Evolutionary conservation across 2,797 vertebrate genomes (phyloP).

Genomic region (Luscinia megarhynchos): DNA sequence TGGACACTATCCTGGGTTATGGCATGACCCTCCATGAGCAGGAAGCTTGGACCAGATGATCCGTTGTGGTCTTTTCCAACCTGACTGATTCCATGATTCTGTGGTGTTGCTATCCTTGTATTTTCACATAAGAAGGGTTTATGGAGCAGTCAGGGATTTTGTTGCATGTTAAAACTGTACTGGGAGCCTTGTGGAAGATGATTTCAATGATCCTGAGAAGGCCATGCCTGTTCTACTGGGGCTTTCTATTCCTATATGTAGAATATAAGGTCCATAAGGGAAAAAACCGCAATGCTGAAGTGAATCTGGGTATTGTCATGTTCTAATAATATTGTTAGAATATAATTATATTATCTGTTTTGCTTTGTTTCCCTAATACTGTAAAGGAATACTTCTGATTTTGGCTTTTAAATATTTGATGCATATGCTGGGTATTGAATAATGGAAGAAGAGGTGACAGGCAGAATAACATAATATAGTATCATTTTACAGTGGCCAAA

Average conservation of each 20-base stretch:
- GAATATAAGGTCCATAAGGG: background rate
- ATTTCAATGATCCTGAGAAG: background rate
- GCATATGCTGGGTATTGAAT: background rate
- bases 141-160: background rate
- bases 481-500: background rate
- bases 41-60: background rate
- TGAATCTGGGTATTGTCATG: background rate
- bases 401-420: background rate
- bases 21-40: background rate
- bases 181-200: background rate
- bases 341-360: background rate
- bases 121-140: background rate
- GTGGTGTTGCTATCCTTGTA: background rate
- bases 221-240: background rate
- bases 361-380: background rate
- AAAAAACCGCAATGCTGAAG: fast-evolving
- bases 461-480: background rate
- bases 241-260: background rate
- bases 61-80: fast-evolving
- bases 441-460: background rate
- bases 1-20: background rate
- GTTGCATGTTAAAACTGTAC: background rate
- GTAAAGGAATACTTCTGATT: background rate
- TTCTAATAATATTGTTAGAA: background rate
- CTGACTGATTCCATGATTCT: background rate